Evolutionary conservation across 2,113 vertebrate species (phyloP).

Genomic region (Rhinichthys klamathensis): DNA sequence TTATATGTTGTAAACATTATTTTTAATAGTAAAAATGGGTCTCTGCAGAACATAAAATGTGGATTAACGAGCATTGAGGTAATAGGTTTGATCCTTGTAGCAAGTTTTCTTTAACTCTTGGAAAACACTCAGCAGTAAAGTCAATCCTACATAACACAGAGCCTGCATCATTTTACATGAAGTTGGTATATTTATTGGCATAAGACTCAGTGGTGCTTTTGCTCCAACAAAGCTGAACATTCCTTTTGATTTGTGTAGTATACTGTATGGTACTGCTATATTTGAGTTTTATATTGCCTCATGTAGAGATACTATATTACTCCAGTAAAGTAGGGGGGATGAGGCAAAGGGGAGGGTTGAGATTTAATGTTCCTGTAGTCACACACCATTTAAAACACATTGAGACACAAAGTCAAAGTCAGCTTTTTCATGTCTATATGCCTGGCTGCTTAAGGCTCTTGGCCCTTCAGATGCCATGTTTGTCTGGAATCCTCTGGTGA

Average conservation of each 20-base stretch:
- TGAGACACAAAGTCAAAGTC: background rate
- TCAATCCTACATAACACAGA: background rate
- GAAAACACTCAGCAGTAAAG: background rate
- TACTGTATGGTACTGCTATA: slow-evolving; percentile 2
- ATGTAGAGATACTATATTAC: slow-evolving; percentile 26
- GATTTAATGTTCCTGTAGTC: slow-evolving; percentile 35
- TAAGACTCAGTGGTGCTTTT: background rate
- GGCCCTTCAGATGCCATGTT: background rate
- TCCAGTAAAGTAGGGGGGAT: background rate
- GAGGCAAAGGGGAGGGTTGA: background rate
- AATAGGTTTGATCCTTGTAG: slow-evolving; percentile 1
- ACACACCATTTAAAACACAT: slow-evolving; percentile 27
- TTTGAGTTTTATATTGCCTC: slow-evolving; percentile 22
- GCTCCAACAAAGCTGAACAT: slow-evolving; percentile 31
- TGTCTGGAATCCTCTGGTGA: background rate
- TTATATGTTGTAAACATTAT: background rate
- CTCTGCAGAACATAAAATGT: background rate
- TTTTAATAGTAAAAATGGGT: background rate
- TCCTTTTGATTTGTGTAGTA: slow-evolving; percentile 26
- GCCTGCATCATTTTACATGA: background rate
- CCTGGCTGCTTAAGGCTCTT: background rate
- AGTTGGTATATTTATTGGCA: slow-evolving; percentile 44
- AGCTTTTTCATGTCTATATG: background rate
- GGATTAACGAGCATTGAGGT: background rate
- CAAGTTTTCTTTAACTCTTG: slow-evolving; percentile 27